Evolutionary conservation across 2,113 vertebrate species (phyloP).

Genomic region (Vicugna pacos): DNA sequence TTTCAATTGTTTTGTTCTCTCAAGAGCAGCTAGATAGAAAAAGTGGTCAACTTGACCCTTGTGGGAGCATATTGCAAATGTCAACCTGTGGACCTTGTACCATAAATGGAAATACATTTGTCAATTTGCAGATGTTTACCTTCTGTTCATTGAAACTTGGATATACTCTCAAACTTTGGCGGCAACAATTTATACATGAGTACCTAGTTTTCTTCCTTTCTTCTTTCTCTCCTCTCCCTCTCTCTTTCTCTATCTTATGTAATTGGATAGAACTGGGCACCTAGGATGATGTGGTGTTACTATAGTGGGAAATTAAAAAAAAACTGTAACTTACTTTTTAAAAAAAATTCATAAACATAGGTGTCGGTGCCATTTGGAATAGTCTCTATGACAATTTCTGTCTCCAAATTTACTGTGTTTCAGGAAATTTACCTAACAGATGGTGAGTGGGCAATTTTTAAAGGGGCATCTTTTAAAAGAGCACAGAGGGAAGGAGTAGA

Average conservation of each 20-base stretch:
- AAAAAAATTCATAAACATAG: conserved; percentile 65
- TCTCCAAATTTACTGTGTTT: conserved; percentile 72
- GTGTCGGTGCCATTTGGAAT: conserved; percentile 64
- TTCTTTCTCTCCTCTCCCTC: not conserved
- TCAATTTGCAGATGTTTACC: not conserved
- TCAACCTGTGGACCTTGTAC: not conserved
- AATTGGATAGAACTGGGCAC: not conserved
- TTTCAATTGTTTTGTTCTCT: not conserved
- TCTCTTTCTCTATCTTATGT: not conserved
- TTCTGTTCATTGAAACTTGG: not conserved
- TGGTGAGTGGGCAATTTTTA: conserved; percentile 82
- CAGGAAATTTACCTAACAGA: conserved; percentile 80
- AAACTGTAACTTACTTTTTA: conserved; percentile 50
- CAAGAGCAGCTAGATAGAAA: not conserved
- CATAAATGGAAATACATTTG: not conserved
- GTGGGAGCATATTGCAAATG: fast-evolving
- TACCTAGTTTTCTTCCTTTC: conserved; percentile 13
- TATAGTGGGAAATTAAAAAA: not conserved
- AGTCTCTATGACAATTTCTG: conserved; percentile 70
- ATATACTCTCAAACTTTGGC: conserved; percentile 36
- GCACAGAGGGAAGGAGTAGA: conserved; percentile 64
- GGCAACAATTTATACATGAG: not conserved
- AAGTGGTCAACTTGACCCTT: not conserved
- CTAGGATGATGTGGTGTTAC: conserved; percentile 19
- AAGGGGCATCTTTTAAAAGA: conserved; percentile 78